phyloP scores from a whole-genome alignment of 2,797 vertebrate genomes.

The Alexandromys oeconomus region DNA sequence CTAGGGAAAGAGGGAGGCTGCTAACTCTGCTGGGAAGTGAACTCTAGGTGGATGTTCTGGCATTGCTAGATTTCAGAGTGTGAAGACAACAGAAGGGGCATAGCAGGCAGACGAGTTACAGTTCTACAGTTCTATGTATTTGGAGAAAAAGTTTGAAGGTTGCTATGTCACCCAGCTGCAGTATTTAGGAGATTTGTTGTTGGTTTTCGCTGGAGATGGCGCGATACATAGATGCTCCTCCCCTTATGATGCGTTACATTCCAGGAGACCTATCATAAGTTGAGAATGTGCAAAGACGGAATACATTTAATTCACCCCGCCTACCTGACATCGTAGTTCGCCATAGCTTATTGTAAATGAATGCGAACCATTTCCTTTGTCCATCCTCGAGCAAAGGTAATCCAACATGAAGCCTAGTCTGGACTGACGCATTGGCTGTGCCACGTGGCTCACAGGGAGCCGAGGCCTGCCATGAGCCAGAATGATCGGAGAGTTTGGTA shows the following conservation, averaged over 20 bases:
- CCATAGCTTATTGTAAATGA: background rate
- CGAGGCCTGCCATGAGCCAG: background rate
- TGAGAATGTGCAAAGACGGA: background rate
- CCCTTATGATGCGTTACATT: background rate
- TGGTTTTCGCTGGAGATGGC: background rate
- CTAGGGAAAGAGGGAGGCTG: background rate
- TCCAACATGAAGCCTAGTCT: background rate
- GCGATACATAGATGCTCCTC: background rate
- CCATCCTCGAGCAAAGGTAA: background rate
- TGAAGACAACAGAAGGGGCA: background rate
- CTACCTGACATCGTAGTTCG: background rate
- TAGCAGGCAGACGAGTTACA: background rate
- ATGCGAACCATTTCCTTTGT: background rate
- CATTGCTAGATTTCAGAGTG: constrained; percentile 12
- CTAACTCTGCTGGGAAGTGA: background rate
- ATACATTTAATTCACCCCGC: background rate
- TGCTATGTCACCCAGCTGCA: background rate
- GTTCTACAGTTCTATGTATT: background rate
- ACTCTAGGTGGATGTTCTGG: background rate
- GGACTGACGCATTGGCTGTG: background rate
- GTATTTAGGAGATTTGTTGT: background rate
- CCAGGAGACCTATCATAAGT: background rate
- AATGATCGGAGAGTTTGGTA: background rate
- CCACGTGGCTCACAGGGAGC: background rate
- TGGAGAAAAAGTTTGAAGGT: constrained; percentile 26